Percentiles rank a stretch among this genome's conserved stretches.
These are phyloP conservation scores for Pedicia rivosa DNA, from an alignment of 2,888 invertebrate species.

Conservation along the genomic window DNA sequence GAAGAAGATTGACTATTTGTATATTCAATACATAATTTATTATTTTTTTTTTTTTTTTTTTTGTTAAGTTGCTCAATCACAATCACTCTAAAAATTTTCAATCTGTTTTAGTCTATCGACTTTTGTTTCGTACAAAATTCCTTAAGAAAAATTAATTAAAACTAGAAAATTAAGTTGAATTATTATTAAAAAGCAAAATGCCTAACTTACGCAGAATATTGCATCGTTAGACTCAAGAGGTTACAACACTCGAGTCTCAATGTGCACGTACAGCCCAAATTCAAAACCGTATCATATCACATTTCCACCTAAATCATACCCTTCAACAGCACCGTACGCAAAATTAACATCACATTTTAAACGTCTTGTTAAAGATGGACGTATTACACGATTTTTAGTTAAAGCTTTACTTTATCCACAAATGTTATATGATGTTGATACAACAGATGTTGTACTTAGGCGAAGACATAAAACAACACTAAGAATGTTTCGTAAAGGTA, in stretches of 20 bases:
- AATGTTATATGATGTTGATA: constrained; percentile 37
- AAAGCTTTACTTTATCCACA: constrained; percentile 56
- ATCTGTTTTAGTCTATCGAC: no score
- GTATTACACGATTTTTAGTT: constrained; percentile 52
- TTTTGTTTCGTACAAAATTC: not conserved
- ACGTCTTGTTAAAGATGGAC: constrained; percentile 52
- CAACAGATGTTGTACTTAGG: constrained; percentile 34
- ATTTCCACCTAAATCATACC: constrained; percentile 57
- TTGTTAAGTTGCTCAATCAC: no score
- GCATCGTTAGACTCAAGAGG: constrained; percentile 34
- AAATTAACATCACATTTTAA: constrained; percentile 62
- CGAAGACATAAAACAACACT: constrained; percentile 32
- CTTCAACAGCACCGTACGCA: constrained; percentile 60
- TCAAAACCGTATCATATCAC: constrained; percentile 34
- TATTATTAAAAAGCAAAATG: no score
- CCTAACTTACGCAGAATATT: not conserved
- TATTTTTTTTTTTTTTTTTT: no score
- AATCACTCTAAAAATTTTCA: no score
- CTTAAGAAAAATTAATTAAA: not conserved
- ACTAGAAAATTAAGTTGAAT: not conserved
- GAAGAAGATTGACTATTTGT: constrained; percentile 4
- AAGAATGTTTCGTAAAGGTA: constrained; percentile 26
- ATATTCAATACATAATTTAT: constrained; percentile 8
- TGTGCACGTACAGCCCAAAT: constrained; percentile 29
- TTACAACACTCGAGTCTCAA: constrained; percentile 37